These are phyloP conservation scores for Anas acuta DNA, from an alignment of 2,797 vertebrate species.

Conservation along the genomic window DNA sequence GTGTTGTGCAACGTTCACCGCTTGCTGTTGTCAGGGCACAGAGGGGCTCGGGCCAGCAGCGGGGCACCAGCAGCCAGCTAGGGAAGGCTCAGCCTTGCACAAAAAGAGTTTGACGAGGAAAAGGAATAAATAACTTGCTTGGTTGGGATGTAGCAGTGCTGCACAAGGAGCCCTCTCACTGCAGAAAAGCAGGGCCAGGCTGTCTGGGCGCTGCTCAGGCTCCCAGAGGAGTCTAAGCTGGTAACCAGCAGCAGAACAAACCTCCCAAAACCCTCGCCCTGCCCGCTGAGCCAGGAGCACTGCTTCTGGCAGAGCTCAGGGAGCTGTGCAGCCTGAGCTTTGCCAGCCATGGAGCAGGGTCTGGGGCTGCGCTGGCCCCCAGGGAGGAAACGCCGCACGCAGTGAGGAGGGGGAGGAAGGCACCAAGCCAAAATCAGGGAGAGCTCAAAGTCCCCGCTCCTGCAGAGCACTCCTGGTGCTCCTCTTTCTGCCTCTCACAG, in stretches of 20 bases:
- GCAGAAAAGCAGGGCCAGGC: not conserved
- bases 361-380: not conserved
- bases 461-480: not conserved
- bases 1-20: not conserved
- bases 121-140: not conserved
- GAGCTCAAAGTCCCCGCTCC: not conserved
- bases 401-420: not conserved
- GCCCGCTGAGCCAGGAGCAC: conserved; percentile 30
- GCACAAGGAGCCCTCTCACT: not conserved
- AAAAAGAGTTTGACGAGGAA: not conserved
- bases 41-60: not conserved
- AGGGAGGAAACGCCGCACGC: not conserved
- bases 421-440: not conserved
- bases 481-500: not conserved
- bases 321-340: not conserved
- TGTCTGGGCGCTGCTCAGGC: not conserved
- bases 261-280: conserved; percentile 22
- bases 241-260: conserved; percentile 33
- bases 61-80: not conserved
- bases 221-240: not conserved
- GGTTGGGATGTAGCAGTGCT: not conserved
- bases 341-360: not conserved
- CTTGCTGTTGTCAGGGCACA: not conserved
- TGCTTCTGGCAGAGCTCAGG: conserved; percentile 66
- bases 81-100: not conserved